These are phyloP conservation scores for Hedya salicella DNA, from an alignment of 2,888 invertebrate species.

Conservation along the genomic window DNA sequence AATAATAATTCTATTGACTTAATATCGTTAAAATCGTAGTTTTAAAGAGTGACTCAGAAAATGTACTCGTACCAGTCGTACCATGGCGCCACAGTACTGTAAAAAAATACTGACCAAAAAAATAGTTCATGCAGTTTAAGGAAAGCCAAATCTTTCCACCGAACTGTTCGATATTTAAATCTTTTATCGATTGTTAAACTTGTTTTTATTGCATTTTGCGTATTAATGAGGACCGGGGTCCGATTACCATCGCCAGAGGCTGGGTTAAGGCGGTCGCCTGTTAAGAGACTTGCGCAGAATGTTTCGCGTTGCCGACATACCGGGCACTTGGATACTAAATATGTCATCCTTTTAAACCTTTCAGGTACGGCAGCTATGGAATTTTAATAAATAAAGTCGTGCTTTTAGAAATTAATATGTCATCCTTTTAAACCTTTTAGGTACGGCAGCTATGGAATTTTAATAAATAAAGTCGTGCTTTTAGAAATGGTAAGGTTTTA, in stretches of 20 bases:
- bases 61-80: too few species aligned
- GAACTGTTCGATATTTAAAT: conserved; percentile 13
- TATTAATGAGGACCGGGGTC: conserved; percentile 36
- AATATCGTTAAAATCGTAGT: too few species aligned
- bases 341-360: conserved; percentile 9
- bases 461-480: neutral
- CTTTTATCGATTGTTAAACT: conserved; percentile 19
- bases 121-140: too few species aligned
- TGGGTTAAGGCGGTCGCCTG: conserved; percentile 25
- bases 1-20: too few species aligned
- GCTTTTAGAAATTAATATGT: too few species aligned
- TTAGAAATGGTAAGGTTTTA: too few species aligned
- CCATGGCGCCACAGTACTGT: too few species aligned
- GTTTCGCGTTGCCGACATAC: conserved; percentile 32
- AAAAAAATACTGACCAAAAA: too few species aligned
- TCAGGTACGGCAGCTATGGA: neutral
- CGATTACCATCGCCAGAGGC: conserved; percentile 40
- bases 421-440: conserved; percentile 1
- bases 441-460: neutral
- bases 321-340: conserved; percentile 24
- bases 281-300: conserved; percentile 13
- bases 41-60: too few species aligned
- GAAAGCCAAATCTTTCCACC: conserved; percentile 6
- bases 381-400: neutral
- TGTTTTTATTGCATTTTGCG: conserved; percentile 22